Conservation (phyloP, 2,113 vertebrate genomes). For the Stercorarius parasiticus region DNA sequence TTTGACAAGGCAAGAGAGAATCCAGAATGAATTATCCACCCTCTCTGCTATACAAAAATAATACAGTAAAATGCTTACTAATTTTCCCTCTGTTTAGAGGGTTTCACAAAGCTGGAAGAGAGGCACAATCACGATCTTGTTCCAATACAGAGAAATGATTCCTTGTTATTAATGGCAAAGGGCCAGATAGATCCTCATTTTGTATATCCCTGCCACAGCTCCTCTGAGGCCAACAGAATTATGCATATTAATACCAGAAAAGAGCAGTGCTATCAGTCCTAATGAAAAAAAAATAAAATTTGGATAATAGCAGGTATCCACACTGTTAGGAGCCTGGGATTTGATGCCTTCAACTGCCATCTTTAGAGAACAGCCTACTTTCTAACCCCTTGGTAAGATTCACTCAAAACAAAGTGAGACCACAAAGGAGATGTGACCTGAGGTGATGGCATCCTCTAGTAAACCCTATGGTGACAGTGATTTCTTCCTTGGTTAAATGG, state of each 20-base stretch:
- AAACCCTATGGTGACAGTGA: not conserved
- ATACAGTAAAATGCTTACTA: constrained; percentile 1
- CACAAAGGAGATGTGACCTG: not conserved
- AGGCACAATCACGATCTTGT: constrained; percentile 27
- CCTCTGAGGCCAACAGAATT: not conserved
- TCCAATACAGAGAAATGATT: constrained; percentile 22
- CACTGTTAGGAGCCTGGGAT: not conserved
- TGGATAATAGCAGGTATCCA: not conserved
- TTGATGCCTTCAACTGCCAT: not conserved
- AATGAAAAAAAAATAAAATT: constrained; percentile 3
- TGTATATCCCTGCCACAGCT: not conserved
- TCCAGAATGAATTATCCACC: not conserved
- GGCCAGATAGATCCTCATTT: not conserved
- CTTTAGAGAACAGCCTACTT: not conserved
- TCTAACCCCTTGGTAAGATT: not conserved
- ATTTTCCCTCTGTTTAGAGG: constrained; percentile 4
- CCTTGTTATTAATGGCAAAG: constrained; percentile 36
- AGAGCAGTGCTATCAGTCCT: not conserved
- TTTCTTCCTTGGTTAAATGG: not conserved
- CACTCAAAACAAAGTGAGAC: not conserved
- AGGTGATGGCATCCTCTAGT: not conserved
- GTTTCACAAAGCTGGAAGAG: constrained; percentile 14
- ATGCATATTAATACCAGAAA: constrained; percentile 9
- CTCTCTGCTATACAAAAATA: constrained; percentile 24
- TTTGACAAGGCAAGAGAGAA: constrained; percentile 29